Evolutionary conservation across 2,888 invertebrate genomes (phyloP), one percentile per base, ranked within the genome.

Genomic region (Eubasilissa splendida): DNA sequence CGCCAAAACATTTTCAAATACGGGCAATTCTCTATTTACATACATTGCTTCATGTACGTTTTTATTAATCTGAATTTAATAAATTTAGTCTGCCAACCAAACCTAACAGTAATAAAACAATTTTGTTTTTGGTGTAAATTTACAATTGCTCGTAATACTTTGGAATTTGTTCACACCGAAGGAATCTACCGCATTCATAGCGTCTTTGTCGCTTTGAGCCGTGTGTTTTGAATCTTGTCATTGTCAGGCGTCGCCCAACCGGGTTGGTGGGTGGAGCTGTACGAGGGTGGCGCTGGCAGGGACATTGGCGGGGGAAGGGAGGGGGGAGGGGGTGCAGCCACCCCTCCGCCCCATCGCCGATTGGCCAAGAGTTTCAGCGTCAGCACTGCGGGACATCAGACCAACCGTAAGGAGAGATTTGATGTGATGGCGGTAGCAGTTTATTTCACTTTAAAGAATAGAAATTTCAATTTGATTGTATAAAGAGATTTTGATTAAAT

Each of bases 341-440:
- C 96, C 85, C 96, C 96, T 86, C 96, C 96, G 85, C 93, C 96
- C 85, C 96, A 96, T 89, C 93, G 97, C 86, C 94, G 96, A 86
- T 93, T 96, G 88, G 96, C 96, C 86, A 97, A 97, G 92, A 96
- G 96, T 89, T 96, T 96, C 91, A 96, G 96, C 86, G 94, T 96
- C 86, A 93, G 95, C 86, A 93, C 94, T 68, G 63, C 76, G 31
- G 85, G 79, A 53, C 83, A 83, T 76, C 82, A 82, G 73, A 82
- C 81, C 59, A 83, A 84, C 80, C 80, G 82, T 83, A 83, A 82
- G 83, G 79, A 59, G 56, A 53, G n/a, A 71, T 54, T 53, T 53
- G 53, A 71, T 71, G 54, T 54, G 33, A 71, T 54, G n/a, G 14
- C n/a, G 3, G 14, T 70, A 53, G 22, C 70, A 4, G 8, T 58